Conservation (phyloP, 2,797 vertebrate genomes). For the Gymnoscopelus braueri region DNA sequence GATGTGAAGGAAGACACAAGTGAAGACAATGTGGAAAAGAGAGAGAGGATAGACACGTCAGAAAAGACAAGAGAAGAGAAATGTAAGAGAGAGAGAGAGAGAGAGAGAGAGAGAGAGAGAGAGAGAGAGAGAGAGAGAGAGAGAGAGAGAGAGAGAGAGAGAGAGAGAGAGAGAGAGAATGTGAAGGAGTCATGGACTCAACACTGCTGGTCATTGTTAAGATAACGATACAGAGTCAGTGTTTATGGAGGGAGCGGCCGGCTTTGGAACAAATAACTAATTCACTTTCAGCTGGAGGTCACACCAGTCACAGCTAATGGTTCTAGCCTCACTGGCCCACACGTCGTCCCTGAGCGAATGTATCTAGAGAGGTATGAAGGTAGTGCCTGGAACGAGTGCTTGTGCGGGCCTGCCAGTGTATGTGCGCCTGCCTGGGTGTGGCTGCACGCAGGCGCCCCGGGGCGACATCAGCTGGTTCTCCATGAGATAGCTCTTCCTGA, state of each 20-base stretch:
- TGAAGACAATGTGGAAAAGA: constrained; percentile 11
- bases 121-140: constrained; percentile 29
- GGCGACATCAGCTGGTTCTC: not conserved
- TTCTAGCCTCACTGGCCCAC: not conserved
- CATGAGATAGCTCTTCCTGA: not conserved
- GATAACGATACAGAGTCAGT: constrained; percentile 48
- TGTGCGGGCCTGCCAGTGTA: not conserved
- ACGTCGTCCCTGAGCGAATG: not conserved
- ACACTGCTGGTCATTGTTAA: constrained; percentile 53
- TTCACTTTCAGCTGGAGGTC: constrained; percentile 42
- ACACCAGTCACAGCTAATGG: not conserved
- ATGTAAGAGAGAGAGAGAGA: constrained; percentile 34
- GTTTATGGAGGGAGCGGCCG: constrained; percentile 56
- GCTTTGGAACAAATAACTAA: constrained; percentile 59
- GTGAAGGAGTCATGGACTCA: constrained; percentile 25
- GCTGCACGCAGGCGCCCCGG: constrained; percentile 8
- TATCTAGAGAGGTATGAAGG: not conserved
- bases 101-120: constrained; percentile 37
- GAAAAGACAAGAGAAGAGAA: constrained; percentile 35
- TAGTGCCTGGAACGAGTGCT: not conserved
- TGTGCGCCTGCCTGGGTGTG: not conserved
- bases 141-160: constrained; percentile 36
- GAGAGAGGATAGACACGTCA: constrained; percentile 25
- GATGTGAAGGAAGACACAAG: too few species aligned
- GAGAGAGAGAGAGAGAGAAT: constrained; percentile 34